Conservation (phyloP, 2,888 invertebrate species). For the Tetropium fuscum region DNA sequence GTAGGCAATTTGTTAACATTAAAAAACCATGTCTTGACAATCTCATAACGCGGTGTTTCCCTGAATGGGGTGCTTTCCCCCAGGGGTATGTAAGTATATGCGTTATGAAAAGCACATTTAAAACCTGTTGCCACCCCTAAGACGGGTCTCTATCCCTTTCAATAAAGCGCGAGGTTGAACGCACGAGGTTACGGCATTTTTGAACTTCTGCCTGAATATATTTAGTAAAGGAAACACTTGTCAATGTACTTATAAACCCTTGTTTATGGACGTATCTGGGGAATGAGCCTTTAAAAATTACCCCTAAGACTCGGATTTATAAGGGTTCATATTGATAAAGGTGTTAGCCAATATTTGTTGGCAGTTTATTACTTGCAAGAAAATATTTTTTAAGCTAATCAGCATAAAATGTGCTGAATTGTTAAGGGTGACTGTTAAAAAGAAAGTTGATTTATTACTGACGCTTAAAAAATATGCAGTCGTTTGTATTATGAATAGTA, state of each 20-base stretch:
- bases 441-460: slow-evolving; percentile 31
- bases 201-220: slow-evolving; percentile 47
- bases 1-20: slow-evolving; percentile 38
- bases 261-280: slow-evolving; percentile 42
- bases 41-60: slow-evolving; percentile 33
- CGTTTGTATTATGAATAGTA: slow-evolving; percentile 8
- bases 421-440: slow-evolving; percentile 31
- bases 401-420: slow-evolving; percentile 31
- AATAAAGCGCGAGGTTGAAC: slow-evolving; percentile 51
- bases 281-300: slow-evolving; percentile 49
- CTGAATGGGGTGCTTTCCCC: slow-evolving; percentile 48
- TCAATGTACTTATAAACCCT: slow-evolving; percentile 39
- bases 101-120: slow-evolving; percentile 62
- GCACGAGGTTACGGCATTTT: slow-evolving; percentile 57
- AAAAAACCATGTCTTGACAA: slow-evolving; percentile 42
- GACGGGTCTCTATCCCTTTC: slow-evolving; percentile 53
- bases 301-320: slow-evolving; percentile 38
- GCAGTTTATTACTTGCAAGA: slow-evolving; percentile 17
- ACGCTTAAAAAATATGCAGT: not conserved
- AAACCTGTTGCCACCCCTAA: slow-evolving; percentile 60
- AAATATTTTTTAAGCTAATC: slow-evolving; percentile 33
- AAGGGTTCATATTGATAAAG: slow-evolving; percentile 21
- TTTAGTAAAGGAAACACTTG: slow-evolving; percentile 51
- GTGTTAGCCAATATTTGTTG: slow-evolving; percentile 39
- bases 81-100: slow-evolving; percentile 52